Evolutionary conservation across 2,797 vertebrate species (phyloP), one percentile per base, ranked within the genome.

Genomic region (Merluccius polli): DNA sequence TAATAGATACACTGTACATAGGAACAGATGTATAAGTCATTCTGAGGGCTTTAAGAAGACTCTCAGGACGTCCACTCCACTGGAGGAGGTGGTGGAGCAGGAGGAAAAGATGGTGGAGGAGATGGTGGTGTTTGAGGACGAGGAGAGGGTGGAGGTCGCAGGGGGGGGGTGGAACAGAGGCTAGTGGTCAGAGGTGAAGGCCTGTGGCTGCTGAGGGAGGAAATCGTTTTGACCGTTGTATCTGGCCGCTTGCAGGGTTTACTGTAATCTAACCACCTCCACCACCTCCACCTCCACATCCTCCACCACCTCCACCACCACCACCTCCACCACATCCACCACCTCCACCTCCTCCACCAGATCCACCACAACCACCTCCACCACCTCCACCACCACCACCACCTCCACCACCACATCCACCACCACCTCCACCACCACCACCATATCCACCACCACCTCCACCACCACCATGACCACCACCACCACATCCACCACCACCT

Each of bases 151-250:
- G 18, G 78, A 71, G 67, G 73, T 78, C 72, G 31, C 68, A 69
- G 71, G 41, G 73, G 74, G 74, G 73, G 31, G 29, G 21, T 52
- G 52, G 67, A 78, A 27, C 2, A 15, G 15, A 21, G 41, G 29
- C 15, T 15, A 6, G 13, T 24, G 36, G 36, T 31, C 18, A 11
- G 38, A 11, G 4, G 18, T 15, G n/a, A 30, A 81, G 75, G 72
- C 82, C 75, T 73, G 21, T 75, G 80, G 73, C 76, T n/a, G 76
- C 44, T 74, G 59, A 41, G 59, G 67, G 78, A 85, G 87, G 90
- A 92, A 92, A 87, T 86, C 48, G 77, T 79, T 88, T 91, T 89
- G 84, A 89, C 87, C 88, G 88, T 89, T 91, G 11, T 89, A 90
- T 88, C 89, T 87, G 90, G 85, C 38, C 79, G 86, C 75, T 79